Evolutionary conservation across 2,888 invertebrate species (phyloP), one percentile per base, ranked within the genome.

Genomic region (Lapara coniferarum): DNA sequence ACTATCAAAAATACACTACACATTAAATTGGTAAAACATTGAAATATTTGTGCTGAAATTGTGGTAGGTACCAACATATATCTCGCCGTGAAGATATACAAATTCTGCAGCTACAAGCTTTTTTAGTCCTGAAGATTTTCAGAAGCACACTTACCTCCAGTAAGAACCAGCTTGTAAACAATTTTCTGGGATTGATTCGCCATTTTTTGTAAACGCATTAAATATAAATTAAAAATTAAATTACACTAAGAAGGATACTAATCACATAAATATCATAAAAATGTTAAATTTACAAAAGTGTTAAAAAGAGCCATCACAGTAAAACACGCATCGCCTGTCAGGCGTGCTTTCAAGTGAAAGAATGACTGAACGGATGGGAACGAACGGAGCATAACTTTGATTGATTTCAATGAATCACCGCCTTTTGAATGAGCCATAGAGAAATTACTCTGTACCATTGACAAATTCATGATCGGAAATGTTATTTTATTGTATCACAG

Each of bases 141-240:
- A 79, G 75, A 70, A 71, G 67, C 71, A 56, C 75, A 71, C 96
- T 95, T 95, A 97, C 98, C 98, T 95, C 98, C 98, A 79, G 98
- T 98, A 77, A 98, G 95, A 77, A 98, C 98, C 81, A 98, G 94
- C 93, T 96, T 97, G 94, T 97, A 97, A 79, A 97, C 95, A 79
- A 96, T 96, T 92, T 96, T 96, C 84, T 95, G 95, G 81, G 84
- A 86, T 89, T 89, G 92, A 83, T 90, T 91, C 80, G 93, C 91
- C 94, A 94, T 94, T 89, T 90, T 86, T 75, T 77, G 77, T 81
- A 82, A 85, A 85, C 80, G 77, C 77, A 88, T 75, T 83, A 79
- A 81, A 86, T 79, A 83, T 76, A 83, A 85, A 86, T 84, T 84
- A 87, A 85, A 63, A 87, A 86, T 87, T 85, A 89, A 90, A 90